Evolutionary conservation across 2,797 vertebrate species (phyloP), one percentile per base, ranked within the genome.

Genomic region (Pterois miles): DNA sequence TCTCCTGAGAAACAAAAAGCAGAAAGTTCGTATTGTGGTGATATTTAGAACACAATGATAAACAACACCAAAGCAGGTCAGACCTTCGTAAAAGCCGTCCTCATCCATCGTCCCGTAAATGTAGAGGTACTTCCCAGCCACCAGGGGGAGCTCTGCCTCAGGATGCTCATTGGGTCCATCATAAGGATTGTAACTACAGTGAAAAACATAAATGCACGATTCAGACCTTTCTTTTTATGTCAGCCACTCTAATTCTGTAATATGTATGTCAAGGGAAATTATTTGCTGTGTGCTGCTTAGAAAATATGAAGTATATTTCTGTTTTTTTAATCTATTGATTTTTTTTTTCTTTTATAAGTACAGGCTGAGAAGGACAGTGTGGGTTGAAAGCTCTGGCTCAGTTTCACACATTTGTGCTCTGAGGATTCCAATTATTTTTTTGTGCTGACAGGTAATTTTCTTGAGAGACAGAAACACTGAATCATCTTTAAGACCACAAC

Each of bases 111-210:
- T 97, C 72, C 98, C 98, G 20, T 99, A 99, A 58, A 99, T 93
- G 5, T 99, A 99, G 22, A 99, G 97, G 91, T 99, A 99, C 87
- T 98, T 99, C 88, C 98, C 98, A 54, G 98, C 97, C 76, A 97
- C 96, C 90, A 99, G 96, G 52, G 98, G 98, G 86, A 99, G 98
- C 93, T 99, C 98, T 1, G 98, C 98, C 84, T 99, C 98, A 0
- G 98, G 98, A 87, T 99, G 97, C 89, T 99, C 98, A 87, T 99
- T 99, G 23, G 98, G 98, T 83, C 98, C 98, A 72, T 99, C 97
- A 9, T 98, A 99, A 46, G 98, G 98, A 94, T 99, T 99, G 92
- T 99, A 99, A 87, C 98, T 99, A 75, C 4, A 78, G 18, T n/a
- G 16, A 83, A 53, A 74, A 86, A 81, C 20, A 76, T 1, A 46